Evolutionary conservation across 2,797 vertebrate species (phyloP), one percentile per base, ranked within the genome.

Genomic region (Serranus cabrilla): DNA sequence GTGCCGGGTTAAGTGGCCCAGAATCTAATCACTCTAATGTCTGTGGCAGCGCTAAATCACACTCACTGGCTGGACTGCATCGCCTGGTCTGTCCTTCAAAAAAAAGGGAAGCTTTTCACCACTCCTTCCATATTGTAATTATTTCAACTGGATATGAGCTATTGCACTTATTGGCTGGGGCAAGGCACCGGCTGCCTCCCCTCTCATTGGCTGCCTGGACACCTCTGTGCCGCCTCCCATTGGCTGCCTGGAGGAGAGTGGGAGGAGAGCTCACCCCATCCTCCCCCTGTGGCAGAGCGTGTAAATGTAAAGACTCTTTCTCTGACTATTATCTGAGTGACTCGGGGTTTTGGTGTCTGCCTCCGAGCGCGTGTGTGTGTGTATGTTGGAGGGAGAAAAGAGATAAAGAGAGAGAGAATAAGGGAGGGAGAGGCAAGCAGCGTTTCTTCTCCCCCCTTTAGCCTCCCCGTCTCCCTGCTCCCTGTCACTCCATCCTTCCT

Each of bases 381-480:
- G 83, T 86, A 74, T 84, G 82, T 74, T 71, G 76, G 79, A 87
- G 85, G 64, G 65, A 85, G 82, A 87, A 71, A 66, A 78, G 76
- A 93, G 89, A 89, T 78, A 84, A 75, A 92, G 87, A 84, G 83
- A 90, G 91, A 90, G 84, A 88, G 87, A 93, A 91, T 86, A 86
- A 89, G 88, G 86, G 89, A 94, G 91, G 83, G 91, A 87, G 86
- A 89, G 83, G 66, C 81, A 85, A 91, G 87, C 82, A 78, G 85
- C 88, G 85, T 89, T 91, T 92, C 83, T 91, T 93, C 90, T 93
- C 91, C 93, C 92, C 89, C 94, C 92, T 93, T 91, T 89, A 91
- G 93, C 93, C 91, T 93, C 90, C 95, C 95, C 92, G 71, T 95
- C 85, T 94, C 94, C 95, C 92, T 93, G 93, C 91, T 95, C 94